Base-by-base conservation (phyloP, 2,113 vertebrate genomes). In the Halcyon senegalensis region DNA sequence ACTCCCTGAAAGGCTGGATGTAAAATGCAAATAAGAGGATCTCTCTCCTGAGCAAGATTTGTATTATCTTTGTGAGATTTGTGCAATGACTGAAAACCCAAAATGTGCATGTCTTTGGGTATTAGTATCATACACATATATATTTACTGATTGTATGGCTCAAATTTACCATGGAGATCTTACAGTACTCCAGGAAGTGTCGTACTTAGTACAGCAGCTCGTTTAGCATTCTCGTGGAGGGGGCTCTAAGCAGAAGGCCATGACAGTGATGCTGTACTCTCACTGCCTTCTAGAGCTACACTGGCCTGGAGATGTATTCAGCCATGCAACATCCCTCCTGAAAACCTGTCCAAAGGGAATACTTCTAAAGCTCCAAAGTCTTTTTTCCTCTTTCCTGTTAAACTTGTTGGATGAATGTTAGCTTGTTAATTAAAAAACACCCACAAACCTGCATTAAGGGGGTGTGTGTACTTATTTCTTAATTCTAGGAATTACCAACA, bases 21-120 rank as follows among this genome's bases (percentile, higher is more conserved):
- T 39, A 80, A 96, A 96, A 73, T 30, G 48, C 63, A 89, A 93
- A 72, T 76, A 95, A 88, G 59, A 89, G 56, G 30, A 89, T 18
- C 25, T 73, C 41, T 84, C 30, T 66, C 68, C 72, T 81, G 44
- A 96, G 58, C 28, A 91, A 87, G 84, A 92, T 64, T 66, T 66
- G 35, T 87, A 87, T 77, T 84, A 62, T 91, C 53, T 92, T 96
- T 89, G 74, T 84, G 81, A 67, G 23, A 44, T 62, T 63, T 37
- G 70, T 17, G 16, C 17, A 76, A 17, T 27, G 59, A 72, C 39
- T 46, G 39, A 55, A 69, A 79, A 96, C 85, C 35, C 63, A 51
- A 72, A 67, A 58, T 43, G 83, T 35, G 30, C n/a, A 56, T 12
- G 23, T 76, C 60, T 70, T 82, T 75, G 73, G 41, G 35, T 87